Percentiles rank a stretch among this genome's conserved stretches.
phyloP scores from a whole-genome alignment of 2,113 vertebrate genomes.

The Callopanchax toddi region DNA sequence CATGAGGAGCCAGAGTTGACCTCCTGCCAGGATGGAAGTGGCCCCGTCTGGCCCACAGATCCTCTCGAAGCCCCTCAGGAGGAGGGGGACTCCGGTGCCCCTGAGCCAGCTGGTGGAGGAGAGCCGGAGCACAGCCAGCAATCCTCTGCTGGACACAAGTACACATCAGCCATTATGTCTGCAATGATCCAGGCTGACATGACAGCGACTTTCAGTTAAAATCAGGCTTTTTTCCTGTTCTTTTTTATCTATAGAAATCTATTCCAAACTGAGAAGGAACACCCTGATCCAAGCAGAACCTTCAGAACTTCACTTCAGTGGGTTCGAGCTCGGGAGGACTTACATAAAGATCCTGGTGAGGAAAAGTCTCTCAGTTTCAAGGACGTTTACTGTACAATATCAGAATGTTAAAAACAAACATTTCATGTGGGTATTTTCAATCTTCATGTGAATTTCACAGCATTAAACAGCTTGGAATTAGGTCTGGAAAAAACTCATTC shows the following conservation, averaged over 20 bases:
- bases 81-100: slow-evolving; percentile 70
- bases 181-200: neutral
- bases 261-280: slow-evolving; percentile 80
- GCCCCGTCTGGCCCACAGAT: slow-evolving; percentile 47
- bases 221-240: too few species aligned
- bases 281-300: slow-evolving; percentile 84
- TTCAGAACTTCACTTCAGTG: slow-evolving; percentile 89
- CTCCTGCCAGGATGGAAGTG: slow-evolving; percentile 76
- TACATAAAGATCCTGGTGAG: slow-evolving; percentile 86
- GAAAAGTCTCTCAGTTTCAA: neutral
- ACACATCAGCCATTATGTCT: slow-evolving; percentile 25
- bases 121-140: slow-evolving; percentile 58
- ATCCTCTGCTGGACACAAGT: slow-evolving; percentile 89
- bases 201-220: too few species aligned
- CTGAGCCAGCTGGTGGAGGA: slow-evolving; percentile 84
- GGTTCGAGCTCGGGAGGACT: slow-evolving; percentile 84
- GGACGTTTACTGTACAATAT: too few species aligned
- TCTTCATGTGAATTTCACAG: too few species aligned
- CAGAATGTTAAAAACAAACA: too few species aligned
- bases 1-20: slow-evolving; percentile 31
- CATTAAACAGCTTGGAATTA: too few species aligned
- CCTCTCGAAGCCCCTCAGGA: slow-evolving; percentile 43
- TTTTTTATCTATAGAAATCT: slow-evolving; percentile 78
- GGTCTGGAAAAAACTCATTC: too few species aligned
- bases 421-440: too few species aligned